Evolutionary conservation across 2,113 vertebrate species (phyloP).

Genomic region (Pimephales promelas): DNA sequence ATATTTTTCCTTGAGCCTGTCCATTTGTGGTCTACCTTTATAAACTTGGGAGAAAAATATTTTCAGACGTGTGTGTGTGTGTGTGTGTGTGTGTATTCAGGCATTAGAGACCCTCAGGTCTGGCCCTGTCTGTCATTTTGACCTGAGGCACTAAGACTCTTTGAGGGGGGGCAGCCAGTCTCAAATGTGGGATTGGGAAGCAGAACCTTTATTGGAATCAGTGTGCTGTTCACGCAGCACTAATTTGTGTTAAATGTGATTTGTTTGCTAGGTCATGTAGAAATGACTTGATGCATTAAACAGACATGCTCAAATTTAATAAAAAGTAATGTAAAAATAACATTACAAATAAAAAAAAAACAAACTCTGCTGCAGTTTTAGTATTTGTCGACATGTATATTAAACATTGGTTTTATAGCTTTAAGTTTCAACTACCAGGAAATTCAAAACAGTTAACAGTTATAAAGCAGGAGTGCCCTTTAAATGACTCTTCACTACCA

Average conservation of each 20-base stretch:
- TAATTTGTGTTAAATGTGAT: constrained; percentile 49
- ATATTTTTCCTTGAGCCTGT: background rate
- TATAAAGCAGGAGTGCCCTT: background rate
- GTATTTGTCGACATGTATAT: background rate
- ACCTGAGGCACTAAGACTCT: constrained; percentile 55
- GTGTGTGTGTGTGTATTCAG: constrained; percentile 43
- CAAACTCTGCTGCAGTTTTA: background rate
- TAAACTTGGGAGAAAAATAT: background rate
- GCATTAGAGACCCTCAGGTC: constrained; percentile 59
- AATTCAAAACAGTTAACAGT: background rate
- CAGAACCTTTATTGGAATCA: constrained; percentile 59
- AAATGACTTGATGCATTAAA: background rate
- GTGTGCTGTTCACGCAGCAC: constrained; percentile 55
- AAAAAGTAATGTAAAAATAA: background rate
- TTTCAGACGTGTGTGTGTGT: constrained; percentile 17
- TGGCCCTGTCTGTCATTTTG: constrained; percentile 65
- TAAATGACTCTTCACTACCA: background rate
- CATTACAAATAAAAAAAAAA: no score
- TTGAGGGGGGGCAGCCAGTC: constrained; percentile 50
- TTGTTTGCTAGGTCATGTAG: background rate
- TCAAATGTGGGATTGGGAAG: constrained; percentile 61
- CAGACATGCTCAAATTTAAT: background rate
- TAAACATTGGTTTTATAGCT: background rate
- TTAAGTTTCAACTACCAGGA: background rate
- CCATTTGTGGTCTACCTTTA: background rate